Evolutionary conservation across 2,113 vertebrate species (phyloP).

Genomic region (Gallinago jamesoni): DNA sequence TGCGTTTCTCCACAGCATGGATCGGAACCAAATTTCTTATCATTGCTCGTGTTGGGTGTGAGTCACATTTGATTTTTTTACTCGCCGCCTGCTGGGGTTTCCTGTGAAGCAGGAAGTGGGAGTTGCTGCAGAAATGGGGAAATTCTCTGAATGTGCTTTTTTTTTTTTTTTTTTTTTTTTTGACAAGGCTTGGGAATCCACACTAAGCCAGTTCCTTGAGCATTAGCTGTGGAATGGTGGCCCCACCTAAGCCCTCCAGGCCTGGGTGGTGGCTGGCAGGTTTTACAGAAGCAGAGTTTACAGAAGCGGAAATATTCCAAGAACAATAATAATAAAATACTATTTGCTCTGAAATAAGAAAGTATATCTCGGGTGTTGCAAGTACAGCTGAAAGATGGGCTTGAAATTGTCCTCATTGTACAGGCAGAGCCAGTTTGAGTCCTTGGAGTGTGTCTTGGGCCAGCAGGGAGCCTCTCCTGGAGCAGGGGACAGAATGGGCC

Average conservation of each 20-base stretch:
- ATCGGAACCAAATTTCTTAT: constrained; percentile 45
- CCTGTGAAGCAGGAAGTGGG: constrained; percentile 45
- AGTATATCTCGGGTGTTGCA: rapidly evolving
- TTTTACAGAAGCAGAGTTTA: neutral
- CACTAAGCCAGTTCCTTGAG: neutral
- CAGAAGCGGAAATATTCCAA: neutral
- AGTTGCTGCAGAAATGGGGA: neutral
- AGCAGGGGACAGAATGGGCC: neutral
- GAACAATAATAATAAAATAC: neutral
- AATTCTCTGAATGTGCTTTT: constrained; percentile 11
- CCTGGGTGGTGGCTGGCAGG: neutral
- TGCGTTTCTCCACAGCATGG: neutral
- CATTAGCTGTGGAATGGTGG: neutral
- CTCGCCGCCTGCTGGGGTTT: neutral
- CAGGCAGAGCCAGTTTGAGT: neutral
- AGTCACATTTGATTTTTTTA: neutral
- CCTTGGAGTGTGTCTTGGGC: neutral
- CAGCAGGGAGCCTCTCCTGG: rapidly evolving
- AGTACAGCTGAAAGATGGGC: neutral
- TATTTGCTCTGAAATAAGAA: neutral
- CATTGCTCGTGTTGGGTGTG: neutral
- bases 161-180: neutral
- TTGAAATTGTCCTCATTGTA: neutral
- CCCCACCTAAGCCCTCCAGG: neutral
- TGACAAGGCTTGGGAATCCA: neutral